Evolutionary conservation across 2,113 vertebrate species (phyloP).

Genomic region (Onychorhynchus coronatus): DNA sequence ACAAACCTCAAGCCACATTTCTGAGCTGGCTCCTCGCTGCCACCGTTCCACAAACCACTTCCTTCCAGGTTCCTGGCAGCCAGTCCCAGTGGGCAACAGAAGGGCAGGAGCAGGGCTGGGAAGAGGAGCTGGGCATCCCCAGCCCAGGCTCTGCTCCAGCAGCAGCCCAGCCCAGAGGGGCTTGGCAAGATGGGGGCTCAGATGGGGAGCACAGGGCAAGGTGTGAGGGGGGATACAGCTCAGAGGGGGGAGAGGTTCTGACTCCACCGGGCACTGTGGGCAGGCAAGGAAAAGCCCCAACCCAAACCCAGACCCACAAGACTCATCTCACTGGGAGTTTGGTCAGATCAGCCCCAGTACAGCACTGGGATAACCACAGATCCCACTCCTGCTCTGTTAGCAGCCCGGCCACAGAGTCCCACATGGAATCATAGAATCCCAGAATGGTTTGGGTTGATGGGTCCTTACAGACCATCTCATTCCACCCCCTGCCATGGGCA

Average conservation of each 20-base stretch:
- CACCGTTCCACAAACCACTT: slow-evolving; percentile 69
- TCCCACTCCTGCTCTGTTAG: background rate
- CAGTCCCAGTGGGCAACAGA: fast-evolving
- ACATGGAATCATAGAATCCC: background rate
- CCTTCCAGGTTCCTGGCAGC: slow-evolving; percentile 62
- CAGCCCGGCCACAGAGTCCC: background rate
- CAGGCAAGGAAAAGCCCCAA: background rate
- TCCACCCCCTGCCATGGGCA: background rate
- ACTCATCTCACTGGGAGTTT: background rate
- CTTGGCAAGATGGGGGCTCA: background rate
- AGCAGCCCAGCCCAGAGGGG: no score
- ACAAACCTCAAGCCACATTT: slow-evolving; percentile 64
- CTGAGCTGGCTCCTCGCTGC: background rate
- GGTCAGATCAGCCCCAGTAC: background rate
- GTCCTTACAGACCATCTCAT: background rate
- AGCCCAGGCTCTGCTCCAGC: background rate
- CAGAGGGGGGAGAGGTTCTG: background rate
- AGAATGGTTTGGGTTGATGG: background rate
- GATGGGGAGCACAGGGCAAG: background rate
- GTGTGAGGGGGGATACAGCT: background rate
- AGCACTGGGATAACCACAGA: background rate
- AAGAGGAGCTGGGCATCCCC: background rate
- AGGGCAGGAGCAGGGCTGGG: background rate
- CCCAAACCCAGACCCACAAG: background rate
- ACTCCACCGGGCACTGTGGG: background rate